A percentile compares a stretch with the other conserved stretches of the same genome.
phyloP scores from a whole-genome alignment of 2,113 vertebrate species.

The Lampris megalopsis region DNA sequence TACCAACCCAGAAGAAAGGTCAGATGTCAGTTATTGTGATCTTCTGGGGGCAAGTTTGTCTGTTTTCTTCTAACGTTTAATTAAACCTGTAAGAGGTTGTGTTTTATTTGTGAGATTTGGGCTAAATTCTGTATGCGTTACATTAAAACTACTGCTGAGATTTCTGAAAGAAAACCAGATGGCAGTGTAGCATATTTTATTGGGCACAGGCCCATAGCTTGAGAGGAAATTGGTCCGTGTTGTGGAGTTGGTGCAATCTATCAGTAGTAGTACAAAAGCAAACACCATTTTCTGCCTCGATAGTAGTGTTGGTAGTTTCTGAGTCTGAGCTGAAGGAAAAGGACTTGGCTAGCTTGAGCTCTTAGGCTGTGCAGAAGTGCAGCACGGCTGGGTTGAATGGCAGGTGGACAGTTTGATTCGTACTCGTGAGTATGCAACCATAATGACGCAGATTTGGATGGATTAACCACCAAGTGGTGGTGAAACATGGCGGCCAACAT shows the following conservation, averaged over 20 bases:
- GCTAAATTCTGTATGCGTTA: background rate
- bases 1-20: constrained; percentile 12
- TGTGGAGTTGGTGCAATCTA: too few species aligned
- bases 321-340: background rate
- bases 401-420: constrained; percentile 19
- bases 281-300: background rate
- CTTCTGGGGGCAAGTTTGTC: background rate
- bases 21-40: constrained; percentile 1
- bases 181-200: background rate
- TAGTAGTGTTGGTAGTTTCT: background rate
- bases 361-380: constrained; percentile 17
- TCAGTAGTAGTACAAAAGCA: background rate
- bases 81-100: background rate
- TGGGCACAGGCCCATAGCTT: too few species aligned
- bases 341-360: background rate
- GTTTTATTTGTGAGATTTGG: background rate
- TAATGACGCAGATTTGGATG: constrained; percentile 75
- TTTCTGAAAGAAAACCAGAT: too few species aligned
- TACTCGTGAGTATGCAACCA: constrained; percentile 56
- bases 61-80: background rate
- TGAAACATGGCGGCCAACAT: constrained; percentile 71
- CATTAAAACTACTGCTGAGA: background rate
- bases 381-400: constrained; percentile 22
- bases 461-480: constrained; percentile 75
- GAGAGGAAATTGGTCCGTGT: too few species aligned